These are phyloP conservation scores for Hoplostethus mediterraneus DNA, from an alignment of 2,797 vertebrate species.

Conservation along the genomic window DNA sequence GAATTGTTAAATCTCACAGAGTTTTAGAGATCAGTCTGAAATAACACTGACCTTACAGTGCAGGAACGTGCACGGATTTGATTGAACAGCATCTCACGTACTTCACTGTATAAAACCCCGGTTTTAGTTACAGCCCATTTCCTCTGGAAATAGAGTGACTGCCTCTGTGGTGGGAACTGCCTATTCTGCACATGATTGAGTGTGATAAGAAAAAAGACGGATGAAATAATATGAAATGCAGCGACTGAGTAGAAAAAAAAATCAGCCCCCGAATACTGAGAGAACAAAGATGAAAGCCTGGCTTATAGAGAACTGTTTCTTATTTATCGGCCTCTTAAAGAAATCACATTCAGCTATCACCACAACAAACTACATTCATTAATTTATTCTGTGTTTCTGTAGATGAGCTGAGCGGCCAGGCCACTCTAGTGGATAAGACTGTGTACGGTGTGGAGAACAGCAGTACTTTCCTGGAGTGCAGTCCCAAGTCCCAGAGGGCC, in stretches of 20 bases:
- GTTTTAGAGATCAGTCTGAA: slow-evolving; percentile 5
- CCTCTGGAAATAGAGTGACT: slow-evolving; percentile 14
- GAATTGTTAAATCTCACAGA: neutral
- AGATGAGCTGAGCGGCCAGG: slow-evolving; percentile 89
- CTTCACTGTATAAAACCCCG: slow-evolving; percentile 2
- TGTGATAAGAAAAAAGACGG: slow-evolving; percentile 52
- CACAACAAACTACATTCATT: neutral
- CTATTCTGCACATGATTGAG: slow-evolving; percentile 37
- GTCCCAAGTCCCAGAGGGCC: slow-evolving; percentile 95
- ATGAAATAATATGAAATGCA: slow-evolving; percentile 46
- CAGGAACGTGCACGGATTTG: neutral
- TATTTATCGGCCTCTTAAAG: neutral
- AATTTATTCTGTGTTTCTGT: slow-evolving; percentile 2
- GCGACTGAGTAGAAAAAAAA: slow-evolving; percentile 1
- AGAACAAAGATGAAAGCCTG: neutral
- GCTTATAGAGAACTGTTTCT: neutral
- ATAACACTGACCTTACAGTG: slow-evolving; percentile 3
- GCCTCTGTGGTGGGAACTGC: slow-evolving; percentile 22
- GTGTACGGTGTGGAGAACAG: slow-evolving; percentile 99
- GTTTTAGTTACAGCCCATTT: slow-evolving; percentile 30
- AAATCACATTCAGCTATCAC: neutral
- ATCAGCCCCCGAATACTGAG: neutral
- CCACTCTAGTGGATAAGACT: slow-evolving; percentile 89
- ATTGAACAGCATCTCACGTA: slow-evolving; percentile 3
- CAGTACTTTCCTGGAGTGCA: slow-evolving; percentile 98